These are phyloP conservation scores for Drosophila multiciliata DNA, from an alignment of 2,888 invertebrate species.

Conservation along the genomic window DNA sequence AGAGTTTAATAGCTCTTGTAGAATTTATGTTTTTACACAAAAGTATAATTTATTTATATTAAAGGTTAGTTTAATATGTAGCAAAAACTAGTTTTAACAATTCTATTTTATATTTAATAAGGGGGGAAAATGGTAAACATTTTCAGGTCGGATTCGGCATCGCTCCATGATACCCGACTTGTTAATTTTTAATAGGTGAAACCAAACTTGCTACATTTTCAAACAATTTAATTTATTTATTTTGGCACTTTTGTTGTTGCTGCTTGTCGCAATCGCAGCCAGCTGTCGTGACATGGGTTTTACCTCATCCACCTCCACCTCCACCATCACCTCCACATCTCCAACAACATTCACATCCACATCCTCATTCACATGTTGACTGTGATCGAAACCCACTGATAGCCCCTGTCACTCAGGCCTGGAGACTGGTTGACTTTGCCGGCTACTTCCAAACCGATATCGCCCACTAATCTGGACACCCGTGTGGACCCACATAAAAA, in stretches of 20 bases:
- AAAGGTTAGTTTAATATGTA: not conserved
- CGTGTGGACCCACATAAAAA: conserved; percentile 28
- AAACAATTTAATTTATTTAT: conserved; percentile 78
- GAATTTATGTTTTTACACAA: no score
- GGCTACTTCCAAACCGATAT: conserved; percentile 38
- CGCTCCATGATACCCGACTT: not conserved
- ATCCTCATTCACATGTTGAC: conserved; percentile 18
- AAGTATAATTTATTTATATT: not conserved
- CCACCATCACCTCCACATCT: not conserved
- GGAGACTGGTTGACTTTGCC: conserved; percentile 40
- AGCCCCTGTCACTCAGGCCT: conserved; percentile 72
- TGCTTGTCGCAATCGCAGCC: conserved; percentile 57
- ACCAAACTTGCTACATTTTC: conserved; percentile 69
- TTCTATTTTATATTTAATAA: not conserved
- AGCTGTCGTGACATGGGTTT: conserved; percentile 72
- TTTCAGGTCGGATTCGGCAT: not conserved
- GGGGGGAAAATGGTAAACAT: not conserved
- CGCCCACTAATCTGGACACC: conserved; percentile 49
- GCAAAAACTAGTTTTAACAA: not conserved
- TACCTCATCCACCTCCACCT: conserved; percentile 1
- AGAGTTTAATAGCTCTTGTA: no score
- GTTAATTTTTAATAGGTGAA: not conserved
- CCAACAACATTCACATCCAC: not conserved
- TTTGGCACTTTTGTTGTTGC: conserved; percentile 65
- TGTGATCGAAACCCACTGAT: conserved; percentile 74